Conservation (phyloP, 1,140 invertebrate species). For the Lamellibrachia luymesi region DNA sequence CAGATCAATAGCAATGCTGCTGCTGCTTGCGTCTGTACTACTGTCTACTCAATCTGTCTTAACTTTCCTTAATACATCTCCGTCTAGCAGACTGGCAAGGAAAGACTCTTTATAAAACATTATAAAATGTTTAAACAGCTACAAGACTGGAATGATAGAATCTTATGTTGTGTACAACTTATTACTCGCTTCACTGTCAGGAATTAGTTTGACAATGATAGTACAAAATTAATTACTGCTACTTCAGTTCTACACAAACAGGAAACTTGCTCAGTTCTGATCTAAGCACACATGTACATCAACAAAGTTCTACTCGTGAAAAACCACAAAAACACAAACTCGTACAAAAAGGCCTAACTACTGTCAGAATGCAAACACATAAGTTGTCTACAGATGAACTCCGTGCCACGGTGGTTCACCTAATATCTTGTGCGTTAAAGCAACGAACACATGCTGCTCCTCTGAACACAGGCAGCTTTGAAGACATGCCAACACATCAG, state of each 20-base stretch:
- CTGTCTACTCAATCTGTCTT: not conserved
- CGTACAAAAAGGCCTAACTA: constrained; percentile 4
- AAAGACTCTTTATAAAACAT: not conserved
- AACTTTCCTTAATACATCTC: not conserved
- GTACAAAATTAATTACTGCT: not conserved
- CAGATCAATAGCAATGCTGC: not conserved
- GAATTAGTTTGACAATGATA: not conserved
- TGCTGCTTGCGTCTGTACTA: not conserved
- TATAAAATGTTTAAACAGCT: not conserved
- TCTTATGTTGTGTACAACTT: not conserved
- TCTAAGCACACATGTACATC: not conserved
- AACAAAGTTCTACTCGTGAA: not conserved
- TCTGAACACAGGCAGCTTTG: not conserved
- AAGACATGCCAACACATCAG: not conserved
- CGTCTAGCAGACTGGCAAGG: not conserved
- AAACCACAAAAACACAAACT: not conserved
- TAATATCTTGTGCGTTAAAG: not conserved
- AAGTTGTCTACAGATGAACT: not conserved
- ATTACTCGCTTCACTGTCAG: not conserved
- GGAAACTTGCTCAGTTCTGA: not conserved
- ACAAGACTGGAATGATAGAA: not conserved
- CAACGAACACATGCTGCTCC: not conserved
- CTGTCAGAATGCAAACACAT: not conserved
- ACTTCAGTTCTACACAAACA: too few species aligned
- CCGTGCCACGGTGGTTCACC: not conserved